Percentiles rank a stretch among this genome's conserved stretches.
Evolutionary conservation across 1,140 invertebrate species (phyloP).

Genomic region (Tetragnatha versicolor): DNA sequence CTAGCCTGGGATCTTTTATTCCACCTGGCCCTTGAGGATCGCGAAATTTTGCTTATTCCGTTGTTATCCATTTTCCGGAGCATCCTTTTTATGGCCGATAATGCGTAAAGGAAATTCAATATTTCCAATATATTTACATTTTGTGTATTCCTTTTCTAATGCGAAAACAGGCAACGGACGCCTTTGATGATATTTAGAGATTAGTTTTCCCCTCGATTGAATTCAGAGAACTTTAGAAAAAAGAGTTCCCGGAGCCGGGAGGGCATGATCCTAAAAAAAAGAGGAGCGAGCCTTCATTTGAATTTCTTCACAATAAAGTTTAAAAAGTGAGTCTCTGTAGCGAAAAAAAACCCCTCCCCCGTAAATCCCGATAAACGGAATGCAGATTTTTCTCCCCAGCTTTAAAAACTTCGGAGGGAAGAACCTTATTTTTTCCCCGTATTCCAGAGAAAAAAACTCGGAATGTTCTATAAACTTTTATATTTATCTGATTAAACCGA

Average conservation of each 20-base stretch:
- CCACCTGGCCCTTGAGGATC: too few species aligned
- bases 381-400: not conserved
- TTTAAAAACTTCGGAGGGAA: slow-evolving; percentile 14
- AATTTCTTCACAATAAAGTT: slow-evolving; percentile 47
- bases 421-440: slow-evolving; percentile 9
- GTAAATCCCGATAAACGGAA: not conserved
- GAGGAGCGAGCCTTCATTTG: slow-evolving; percentile 36
- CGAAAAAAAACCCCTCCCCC: not conserved
- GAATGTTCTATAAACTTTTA: slow-evolving; percentile 47
- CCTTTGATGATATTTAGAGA: slow-evolving; percentile 54
- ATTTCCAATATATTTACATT: slow-evolving; percentile 46
- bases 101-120: slow-evolving; percentile 18
- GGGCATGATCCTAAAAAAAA: slow-evolving; percentile 14
- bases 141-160: slow-evolving; percentile 10
- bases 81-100: not conserved
- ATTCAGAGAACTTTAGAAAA: slow-evolving; percentile 23
- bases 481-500: slow-evolving; percentile 53
- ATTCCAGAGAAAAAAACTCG: not conserved
- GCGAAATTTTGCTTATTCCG: not conserved
- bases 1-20: too few species aligned
- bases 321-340: not conserved
- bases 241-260: not conserved
- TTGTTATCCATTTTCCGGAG: not conserved
- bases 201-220: slow-evolving; percentile 46
- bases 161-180: not conserved